These are phyloP conservation scores for Portevinia maculata DNA, from an alignment of 2,888 invertebrate genomes.

Conservation along the genomic window DNA sequence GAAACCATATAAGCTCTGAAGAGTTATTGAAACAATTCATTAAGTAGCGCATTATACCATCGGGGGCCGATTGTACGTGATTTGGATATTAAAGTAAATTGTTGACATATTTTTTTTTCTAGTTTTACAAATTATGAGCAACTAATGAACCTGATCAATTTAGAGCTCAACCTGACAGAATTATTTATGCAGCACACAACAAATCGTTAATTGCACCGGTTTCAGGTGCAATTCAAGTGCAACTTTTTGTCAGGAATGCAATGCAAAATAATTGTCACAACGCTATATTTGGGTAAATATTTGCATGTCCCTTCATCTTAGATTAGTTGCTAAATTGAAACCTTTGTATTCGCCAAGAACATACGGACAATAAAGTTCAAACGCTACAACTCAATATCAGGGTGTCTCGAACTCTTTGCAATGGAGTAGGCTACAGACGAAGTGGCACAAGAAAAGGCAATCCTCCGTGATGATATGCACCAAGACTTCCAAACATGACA, in stretches of 20 bases:
- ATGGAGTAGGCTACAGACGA: neutral
- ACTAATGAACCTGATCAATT: conserved; percentile 38
- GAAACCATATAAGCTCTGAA: neutral
- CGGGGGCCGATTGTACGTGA: conserved; percentile 8
- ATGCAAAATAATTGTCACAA: neutral
- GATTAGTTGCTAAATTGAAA: conserved; percentile 49
- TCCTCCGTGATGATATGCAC: conserved; percentile 48
- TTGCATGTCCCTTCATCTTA: conserved; percentile 48
- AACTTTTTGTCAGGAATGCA: neutral
- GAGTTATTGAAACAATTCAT: conserved; percentile 32
- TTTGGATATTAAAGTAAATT: conserved; percentile 31
- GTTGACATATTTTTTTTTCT: conserved; percentile 29
- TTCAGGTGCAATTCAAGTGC: neutral
- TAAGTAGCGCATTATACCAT: neutral
- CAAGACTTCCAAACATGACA: conserved; percentile 39
- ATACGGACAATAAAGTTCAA: neutral
- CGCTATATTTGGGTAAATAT: neutral
- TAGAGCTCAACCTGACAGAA: neutral
- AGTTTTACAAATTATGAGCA: conserved; percentile 23
- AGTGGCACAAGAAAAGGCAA: conserved; percentile 2
- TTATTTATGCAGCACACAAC: neutral
- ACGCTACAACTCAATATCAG: conserved; percentile 6
- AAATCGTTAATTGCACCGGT: conserved; percentile 14
- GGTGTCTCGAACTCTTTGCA: conserved; percentile 33
- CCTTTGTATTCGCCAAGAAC: conserved; percentile 14